Evolutionary conservation across 2,113 vertebrate genomes (phyloP), one percentile per base, ranked within the genome.

Genomic region (Anguilla japonica): DNA sequence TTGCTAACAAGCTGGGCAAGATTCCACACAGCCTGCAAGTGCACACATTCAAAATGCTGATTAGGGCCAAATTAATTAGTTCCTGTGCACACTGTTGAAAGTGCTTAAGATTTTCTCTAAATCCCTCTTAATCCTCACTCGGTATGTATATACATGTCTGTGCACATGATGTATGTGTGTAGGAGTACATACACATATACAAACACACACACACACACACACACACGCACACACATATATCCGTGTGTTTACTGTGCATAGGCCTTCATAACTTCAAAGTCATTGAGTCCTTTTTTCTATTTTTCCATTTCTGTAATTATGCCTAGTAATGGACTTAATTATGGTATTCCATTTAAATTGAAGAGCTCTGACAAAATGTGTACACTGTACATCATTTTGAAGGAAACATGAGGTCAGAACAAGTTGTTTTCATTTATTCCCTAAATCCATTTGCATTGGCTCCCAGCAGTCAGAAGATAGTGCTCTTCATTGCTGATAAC

Each of bases 21-120:
- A 13, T n/a, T 34, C 71, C 71, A 29, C n/a, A 34, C 9, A 29
- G 71, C 71, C 71, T 26, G n/a, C 60, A 18, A 67, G 60, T 67
- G 60, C 8, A 75, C 71, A 29, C 5, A 75, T 75, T 34, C 5
- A 34, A 75, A 75, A 75, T 13, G 8, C 26, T 13, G 71, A 75
- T n/a, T 75, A 22, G 71, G 11, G 71, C 71, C 71, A 75, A 75
- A 75, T 75, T 75, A 75, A 75, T 75, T 75, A 75, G 71, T 26
- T 75, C 71, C 11, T 75, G 71, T 75, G 22, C 13, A 75, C 71
- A 75, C 26, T 75, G n/a, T 75, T 75, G n/a, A 75, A 75, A 34
- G 71, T 75, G 26, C 71, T 11, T 75, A 9, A 75, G 7, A 8
- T 71, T 75, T 22, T 34, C n/a, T 75, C 71, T 75, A 9, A 75